A percentile compares a stretch with the other conserved stretches of the same genome.
Evolutionary conservation across 2,888 invertebrate genomes (phyloP).

Genomic region (Teinopalpus imperialis): DNA sequence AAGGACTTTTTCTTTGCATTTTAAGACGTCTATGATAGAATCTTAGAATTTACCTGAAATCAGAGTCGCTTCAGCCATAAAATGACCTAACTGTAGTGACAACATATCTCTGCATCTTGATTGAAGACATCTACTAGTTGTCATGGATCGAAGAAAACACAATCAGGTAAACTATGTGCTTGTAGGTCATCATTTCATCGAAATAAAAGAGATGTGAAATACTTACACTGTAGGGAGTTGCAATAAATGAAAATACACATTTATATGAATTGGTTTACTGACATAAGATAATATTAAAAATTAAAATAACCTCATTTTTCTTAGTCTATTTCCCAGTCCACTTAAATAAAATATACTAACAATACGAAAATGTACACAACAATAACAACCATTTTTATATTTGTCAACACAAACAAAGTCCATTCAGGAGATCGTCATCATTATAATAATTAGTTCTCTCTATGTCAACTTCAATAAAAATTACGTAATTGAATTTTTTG

Average conservation of each 20-base stretch:
- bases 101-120: too few relatives aligned
- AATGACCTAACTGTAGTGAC: too few relatives aligned
- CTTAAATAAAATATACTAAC: constrained; percentile 38
- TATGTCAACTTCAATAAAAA: constrained; percentile 17
- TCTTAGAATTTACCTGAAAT: too few relatives aligned
- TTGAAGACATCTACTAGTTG: too few relatives aligned
- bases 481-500: constrained; percentile 21
- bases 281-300: constrained; percentile 25
- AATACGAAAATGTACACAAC: constrained; percentile 36
- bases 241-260: constrained; percentile 18
- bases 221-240: too few relatives aligned
- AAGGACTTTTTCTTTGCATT: too few relatives aligned
- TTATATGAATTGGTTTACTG: constrained; percentile 20
- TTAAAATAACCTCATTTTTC: constrained; percentile 30
- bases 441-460: constrained; percentile 5
- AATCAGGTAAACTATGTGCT: too few relatives aligned
- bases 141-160: too few relatives aligned
- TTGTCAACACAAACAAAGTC: constrained; percentile 20
- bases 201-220: too few relatives aligned
- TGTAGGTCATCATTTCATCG: too few relatives aligned
- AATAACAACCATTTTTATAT: constrained; percentile 31
- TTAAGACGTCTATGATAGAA: too few relatives aligned
- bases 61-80: too few relatives aligned
- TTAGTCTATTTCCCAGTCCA: constrained; percentile 46
- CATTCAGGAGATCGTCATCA: constrained; percentile 15